Percentiles rank a stretch among this genome's conserved stretches.
Conservation (phyloP, 2,113 vertebrate genomes). For the Menidia beryllina region DNA sequence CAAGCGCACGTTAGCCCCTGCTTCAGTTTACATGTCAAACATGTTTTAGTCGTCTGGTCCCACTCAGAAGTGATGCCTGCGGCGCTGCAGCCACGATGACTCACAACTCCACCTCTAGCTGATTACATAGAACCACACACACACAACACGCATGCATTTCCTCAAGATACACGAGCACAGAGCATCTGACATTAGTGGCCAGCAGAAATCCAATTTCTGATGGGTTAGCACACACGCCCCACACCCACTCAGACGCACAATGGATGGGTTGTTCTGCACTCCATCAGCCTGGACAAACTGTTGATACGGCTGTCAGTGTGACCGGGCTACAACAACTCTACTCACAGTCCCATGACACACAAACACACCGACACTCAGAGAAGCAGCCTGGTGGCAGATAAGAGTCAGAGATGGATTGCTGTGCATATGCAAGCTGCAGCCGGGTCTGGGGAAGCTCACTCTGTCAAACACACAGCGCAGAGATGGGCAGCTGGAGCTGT, state of each 20-base stretch:
- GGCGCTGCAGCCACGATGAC: slow-evolving; percentile 59
- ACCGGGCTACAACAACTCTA: slow-evolving; percentile 46
- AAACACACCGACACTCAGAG: slow-evolving; percentile 34
- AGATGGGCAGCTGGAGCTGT: slow-evolving; percentile 28
- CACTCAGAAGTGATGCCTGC: slow-evolving; percentile 11
- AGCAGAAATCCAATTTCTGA: slow-evolving; percentile 57
- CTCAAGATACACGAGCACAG: slow-evolving; percentile 18
- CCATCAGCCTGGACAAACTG: slow-evolving; percentile 56
- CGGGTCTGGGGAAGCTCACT: slow-evolving; percentile 41
- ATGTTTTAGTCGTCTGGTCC: not conserved
- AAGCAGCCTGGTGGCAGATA: slow-evolving; percentile 53
- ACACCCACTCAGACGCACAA: slow-evolving; percentile 47
- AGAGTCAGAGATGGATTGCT: slow-evolving; percentile 43
- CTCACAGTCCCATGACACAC: slow-evolving; percentile 46
- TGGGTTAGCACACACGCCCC: slow-evolving; percentile 39
- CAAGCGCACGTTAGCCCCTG: not conserved
- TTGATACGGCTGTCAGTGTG: slow-evolving; percentile 64
- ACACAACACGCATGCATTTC: slow-evolving; percentile 14
- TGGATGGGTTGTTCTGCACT: slow-evolving; percentile 58
- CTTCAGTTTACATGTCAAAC: slow-evolving; percentile 12
- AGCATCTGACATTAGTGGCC: slow-evolving; percentile 39
- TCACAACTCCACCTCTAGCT: slow-evolving; percentile 63
- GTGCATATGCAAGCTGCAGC: slow-evolving; percentile 31
- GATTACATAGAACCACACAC: slow-evolving; percentile 60
- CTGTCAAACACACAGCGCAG: slow-evolving; percentile 36